phyloP scores from a whole-genome alignment of 2,797 vertebrate genomes.

The Epinephelus malabaricus region DNA sequence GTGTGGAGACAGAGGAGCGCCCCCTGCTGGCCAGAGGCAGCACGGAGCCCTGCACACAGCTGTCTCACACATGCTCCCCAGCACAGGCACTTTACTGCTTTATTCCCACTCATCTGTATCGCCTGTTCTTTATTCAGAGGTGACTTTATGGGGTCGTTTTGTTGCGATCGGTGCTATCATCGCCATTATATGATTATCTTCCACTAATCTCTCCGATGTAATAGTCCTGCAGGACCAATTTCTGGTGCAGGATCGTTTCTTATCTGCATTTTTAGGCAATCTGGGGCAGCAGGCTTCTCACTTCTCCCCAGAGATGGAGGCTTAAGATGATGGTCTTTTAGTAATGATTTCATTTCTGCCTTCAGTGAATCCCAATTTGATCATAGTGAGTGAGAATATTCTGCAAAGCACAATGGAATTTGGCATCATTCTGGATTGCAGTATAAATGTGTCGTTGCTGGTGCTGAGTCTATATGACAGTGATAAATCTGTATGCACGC shows the following conservation, averaged over 20 bases:
- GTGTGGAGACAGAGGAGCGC: constrained; percentile 71
- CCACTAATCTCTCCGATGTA: constrained; percentile 71
- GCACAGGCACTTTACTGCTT: constrained; percentile 40
- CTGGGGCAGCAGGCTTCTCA: constrained; percentile 70
- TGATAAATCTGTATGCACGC: not conserved
- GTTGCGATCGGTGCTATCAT: constrained; percentile 67
- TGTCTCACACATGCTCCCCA: constrained; percentile 41
- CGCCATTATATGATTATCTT: constrained; percentile 77
- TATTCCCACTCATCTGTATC: constrained; percentile 57
- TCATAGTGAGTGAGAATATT: constrained; percentile 47
- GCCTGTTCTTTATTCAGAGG: constrained; percentile 69
- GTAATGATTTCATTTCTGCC: constrained; percentile 77
- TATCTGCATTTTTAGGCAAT: constrained; percentile 81
- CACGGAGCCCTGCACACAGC: constrained; percentile 11
- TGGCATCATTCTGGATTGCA: constrained; percentile 11
- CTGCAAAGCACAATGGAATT: not conserved
- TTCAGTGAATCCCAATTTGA: constrained; percentile 69
- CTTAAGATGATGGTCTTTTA: constrained; percentile 78
- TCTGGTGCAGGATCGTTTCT: constrained; percentile 72
- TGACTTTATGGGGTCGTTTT: constrained; percentile 74
- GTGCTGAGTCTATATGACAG: not conserved
- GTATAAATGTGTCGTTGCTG: constrained; percentile 14
- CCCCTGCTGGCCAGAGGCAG: constrained; percentile 80
- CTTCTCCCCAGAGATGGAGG: constrained; percentile 72
- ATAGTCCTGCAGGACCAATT: constrained; percentile 79